phyloP scores from a whole-genome alignment of 2,888 invertebrate species.

The Pyrocoelia pectoralis region DNA sequence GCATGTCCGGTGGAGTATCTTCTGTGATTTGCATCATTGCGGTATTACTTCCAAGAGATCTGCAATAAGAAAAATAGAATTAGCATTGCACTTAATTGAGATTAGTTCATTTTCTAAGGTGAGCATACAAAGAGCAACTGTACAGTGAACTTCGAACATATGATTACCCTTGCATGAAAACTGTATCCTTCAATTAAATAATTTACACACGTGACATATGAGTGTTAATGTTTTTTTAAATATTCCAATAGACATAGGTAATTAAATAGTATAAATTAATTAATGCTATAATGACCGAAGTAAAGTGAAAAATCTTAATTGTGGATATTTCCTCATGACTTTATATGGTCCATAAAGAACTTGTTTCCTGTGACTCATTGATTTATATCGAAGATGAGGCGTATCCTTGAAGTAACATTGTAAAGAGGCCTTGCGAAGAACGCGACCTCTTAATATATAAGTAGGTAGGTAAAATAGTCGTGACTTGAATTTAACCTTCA shows the following conservation, averaged over 20 bases:
- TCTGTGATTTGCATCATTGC: conserved; percentile 67
- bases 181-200: neutral
- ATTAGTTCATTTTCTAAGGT: neutral
- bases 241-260: neutral
- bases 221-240: neutral
- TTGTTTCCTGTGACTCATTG: neutral
- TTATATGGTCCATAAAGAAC: neutral
- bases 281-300: too few species aligned
- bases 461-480: conserved; percentile 1
- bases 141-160: neutral
- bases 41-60: conserved; percentile 52
- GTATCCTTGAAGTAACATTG: conserved; percentile 23
- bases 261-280: neutral
- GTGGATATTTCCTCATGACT: too few species aligned
- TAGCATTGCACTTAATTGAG: neutral
- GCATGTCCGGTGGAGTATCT: conserved; percentile 74
- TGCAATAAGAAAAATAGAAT: conserved; percentile 37
- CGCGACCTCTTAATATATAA: conserved; percentile 16
- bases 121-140: neutral
- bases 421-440: conserved; percentile 22
- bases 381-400: conserved; percentile 10
- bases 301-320: too few species aligned
- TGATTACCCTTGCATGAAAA: neutral
- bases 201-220: neutral
- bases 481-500: conserved; percentile 10